Base-by-base conservation (phyloP, 1,140 invertebrate species). In the Bombus picipes region DNA sequence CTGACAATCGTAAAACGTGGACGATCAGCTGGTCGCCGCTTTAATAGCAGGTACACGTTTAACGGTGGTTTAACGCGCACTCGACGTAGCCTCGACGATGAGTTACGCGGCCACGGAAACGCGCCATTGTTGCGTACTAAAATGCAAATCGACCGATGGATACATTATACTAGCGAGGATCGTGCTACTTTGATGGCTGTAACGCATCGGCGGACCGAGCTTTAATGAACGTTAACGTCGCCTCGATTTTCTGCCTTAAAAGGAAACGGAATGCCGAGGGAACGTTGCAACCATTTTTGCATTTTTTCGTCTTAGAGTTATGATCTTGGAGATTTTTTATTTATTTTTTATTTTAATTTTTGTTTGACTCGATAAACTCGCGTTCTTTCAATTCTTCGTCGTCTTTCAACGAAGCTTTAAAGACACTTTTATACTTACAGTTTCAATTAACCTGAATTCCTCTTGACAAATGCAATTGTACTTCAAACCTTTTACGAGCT, bases 1-100 rank as follows among this genome's bases (percentile, higher is more conserved):
- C 96, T 98, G 96, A 15, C 47, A 53, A 85, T 71, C 57, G 81
- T 43, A 77, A 85, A 81, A 73, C 22, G 34, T 74, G 71, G 43
- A 66, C 74, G 78, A 86, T 89, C 84, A 88, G 62, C 41, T 76
- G 43, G 53, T 41, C 57, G 34, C 8, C 28, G 37, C 3, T n/a
- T 47, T 47, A 41, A 73, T 13, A 47, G n/a, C 39, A 22, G 41
- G 28, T 25, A 12, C 13, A 8, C 34, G 66, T 73, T 86, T 86
- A 80, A 79, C 76, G 59, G 57, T 41, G 76, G 9, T 78, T 78
- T 43, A 41, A 43, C n/a, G 59, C 59, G 76, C 13, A 5, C 37
- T 10, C 22, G 5, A 18, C 15, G 15, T 9, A 25, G 37, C 68
- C 34, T 32, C 68, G 37, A 8, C 70, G 12, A 15, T 41, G 59